Evolutionary conservation across 2,888 invertebrate genomes (phyloP), one percentile per base, ranked within the genome.

Genomic region (Nephrocerus scutellatus): DNA sequence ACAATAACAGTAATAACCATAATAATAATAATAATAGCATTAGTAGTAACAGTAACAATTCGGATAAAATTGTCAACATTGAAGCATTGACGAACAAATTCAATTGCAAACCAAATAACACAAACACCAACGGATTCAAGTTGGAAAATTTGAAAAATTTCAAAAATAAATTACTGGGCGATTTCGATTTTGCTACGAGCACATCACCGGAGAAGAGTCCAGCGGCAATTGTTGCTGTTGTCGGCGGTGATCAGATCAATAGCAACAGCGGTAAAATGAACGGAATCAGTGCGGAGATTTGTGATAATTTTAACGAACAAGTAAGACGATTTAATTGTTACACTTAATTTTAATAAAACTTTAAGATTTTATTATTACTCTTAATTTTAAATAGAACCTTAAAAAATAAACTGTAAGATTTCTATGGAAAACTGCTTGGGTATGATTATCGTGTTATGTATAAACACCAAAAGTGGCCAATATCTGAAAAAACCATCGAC

Each of bases 231-330:
- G 24, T 23, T 30, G 30, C 25, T 23, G 38, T 34, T 35, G 48
- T 35, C 4, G 30, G 24, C 31, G 12, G 39, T 30, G 48, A 39
- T 4, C 33, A 32, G 6, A 43, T 36, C 20, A 41, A 40, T 26
- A 38, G 26, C 29, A 43, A 39, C 10, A 37, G 32, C 34, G 56
- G 54, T 44, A 64, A 63, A 59, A 66, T 66, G 66, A 65, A 62
- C 50, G 68, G 63, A 32, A 52, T 66, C 33, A 64, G 61, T 43
- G 64, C 66, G 22, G 69, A 68, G 39, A 56, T 68, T 42, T 68
- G 68, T 53, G 69, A 68, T 43, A 68, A 64, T 58, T 56, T 69
- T 28, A 66, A 66, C 43, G 68, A 69, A 55, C 68, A 69, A 69
- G 68, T 69, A 65, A 62, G 63, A 53, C n/a, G n/a, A n/a, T n/a